Evolutionary conservation across 2,113 vertebrate genomes (phyloP).

Genomic region (Piaya cayana): DNA sequence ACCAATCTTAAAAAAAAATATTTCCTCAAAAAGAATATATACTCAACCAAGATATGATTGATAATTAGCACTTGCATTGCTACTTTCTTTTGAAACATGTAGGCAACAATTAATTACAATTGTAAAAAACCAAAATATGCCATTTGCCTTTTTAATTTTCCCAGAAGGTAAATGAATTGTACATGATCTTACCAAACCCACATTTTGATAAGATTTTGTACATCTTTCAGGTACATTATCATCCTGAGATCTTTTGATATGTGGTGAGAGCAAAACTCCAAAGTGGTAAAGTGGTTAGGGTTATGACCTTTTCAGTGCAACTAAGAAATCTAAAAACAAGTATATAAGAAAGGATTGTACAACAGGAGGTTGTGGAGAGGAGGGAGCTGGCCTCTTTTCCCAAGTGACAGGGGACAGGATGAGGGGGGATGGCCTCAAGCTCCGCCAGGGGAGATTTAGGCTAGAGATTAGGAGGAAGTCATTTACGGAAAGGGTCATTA

Average conservation of each 20-base stretch:
- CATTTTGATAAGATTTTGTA: not conserved
- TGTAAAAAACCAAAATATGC: not conserved
- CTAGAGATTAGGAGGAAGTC: too few relatives aligned
- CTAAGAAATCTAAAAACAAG: not conserved
- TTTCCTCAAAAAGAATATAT: not conserved
- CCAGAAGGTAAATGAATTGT: not conserved
- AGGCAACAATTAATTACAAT: not conserved
- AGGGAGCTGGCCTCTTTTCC: too few relatives aligned
- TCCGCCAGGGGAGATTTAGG: too few relatives aligned
- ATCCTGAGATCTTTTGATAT: not conserved
- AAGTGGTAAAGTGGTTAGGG: not conserved
- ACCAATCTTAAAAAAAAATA: not conserved
- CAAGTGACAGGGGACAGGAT: too few relatives aligned
- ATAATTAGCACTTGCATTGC: not conserved
- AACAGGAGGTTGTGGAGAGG: too few relatives aligned
- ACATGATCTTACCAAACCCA: not conserved
- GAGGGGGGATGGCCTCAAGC: too few relatives aligned
- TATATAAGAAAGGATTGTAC: not conserved
- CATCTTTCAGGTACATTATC: not conserved
- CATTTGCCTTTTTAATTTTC: not conserved
- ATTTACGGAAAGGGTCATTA: too few relatives aligned
- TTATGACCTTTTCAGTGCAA: not conserved
- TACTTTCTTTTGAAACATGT: not conserved
- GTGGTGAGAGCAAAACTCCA: not conserved
- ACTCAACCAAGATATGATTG: not conserved